Evolutionary conservation across 2,113 vertebrate genomes (phyloP), one percentile per base, ranked within the genome.

Genomic region (Pithys albifrons): DNA sequence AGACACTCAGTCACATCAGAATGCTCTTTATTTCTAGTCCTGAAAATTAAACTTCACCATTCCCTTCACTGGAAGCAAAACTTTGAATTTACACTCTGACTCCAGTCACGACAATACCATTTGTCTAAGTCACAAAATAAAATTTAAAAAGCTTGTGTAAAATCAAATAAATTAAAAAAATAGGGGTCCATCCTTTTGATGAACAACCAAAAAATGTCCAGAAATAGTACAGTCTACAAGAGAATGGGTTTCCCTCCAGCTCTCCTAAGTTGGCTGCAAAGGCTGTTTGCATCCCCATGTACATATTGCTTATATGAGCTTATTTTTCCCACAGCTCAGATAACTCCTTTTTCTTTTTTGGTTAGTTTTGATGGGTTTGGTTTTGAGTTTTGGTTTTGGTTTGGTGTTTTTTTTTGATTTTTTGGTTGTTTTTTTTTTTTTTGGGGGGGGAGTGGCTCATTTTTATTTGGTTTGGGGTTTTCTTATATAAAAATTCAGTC

Each of bases 311-410:
- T 58, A 19, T 7, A 41, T 9, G 13, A 12, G 2, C 3, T 9
- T 62, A 5, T 9, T 70, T 37, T 66, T 80, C 59, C 7, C 24
- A 79, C 31, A 33, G 28, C 19, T 64, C 10, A 65, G 46, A 31
- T 35, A 75, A 31, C 2, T 25, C 1, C 1, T 10, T 20, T 27
- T 41, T 51, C 37, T 57, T 12, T n/a, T 33, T 80, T 28, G 2
- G 13, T 73, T 51, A 7, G 8, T 27, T 74, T 45, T 24, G 33
- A 3, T n/a, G 10, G 7, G 39, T 39, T 39, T 39, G 39, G 11
- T 1, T 1, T 3, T 33, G 33, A 6, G 2, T 31, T 72, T 57
- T 33, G 31, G 20, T 39, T 39, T 39, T 9, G 6, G 0, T 0
- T 28, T 48, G 6, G 0, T 0, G 23, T 48, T 28, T 27, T n/a